phyloP scores from a whole-genome alignment of 2,797 vertebrate genomes.

The Chelmon rostratus region DNA sequence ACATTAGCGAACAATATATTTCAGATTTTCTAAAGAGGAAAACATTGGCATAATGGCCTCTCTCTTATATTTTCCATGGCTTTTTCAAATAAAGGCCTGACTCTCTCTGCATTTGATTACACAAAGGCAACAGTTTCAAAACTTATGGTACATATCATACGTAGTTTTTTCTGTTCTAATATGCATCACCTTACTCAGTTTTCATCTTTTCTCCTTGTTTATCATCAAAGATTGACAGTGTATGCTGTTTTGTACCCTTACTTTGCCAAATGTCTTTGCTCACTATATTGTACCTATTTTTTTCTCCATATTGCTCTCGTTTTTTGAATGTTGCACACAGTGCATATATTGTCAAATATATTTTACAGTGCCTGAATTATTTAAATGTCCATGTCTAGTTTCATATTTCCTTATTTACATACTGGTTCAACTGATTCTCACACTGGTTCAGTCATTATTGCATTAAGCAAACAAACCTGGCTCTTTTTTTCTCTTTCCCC shows the following conservation, averaged over 20 bases:
- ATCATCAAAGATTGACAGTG: too few species aligned
- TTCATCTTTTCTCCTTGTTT: background rate
- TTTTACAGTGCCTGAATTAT: background rate
- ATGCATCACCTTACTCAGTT: background rate
- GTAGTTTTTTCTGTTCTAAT: too few species aligned
- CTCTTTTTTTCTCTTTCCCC: slow-evolving; percentile 87
- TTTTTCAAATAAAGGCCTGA: background rate
- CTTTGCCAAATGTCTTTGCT: background rate
- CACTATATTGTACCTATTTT: background rate
- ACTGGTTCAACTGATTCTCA: background rate
- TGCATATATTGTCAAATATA: background rate
- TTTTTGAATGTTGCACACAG: background rate
- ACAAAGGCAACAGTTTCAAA: background rate
- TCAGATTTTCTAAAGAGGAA: background rate
- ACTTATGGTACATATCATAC: background rate
- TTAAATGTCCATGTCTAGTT: background rate
- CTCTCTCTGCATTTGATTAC: background rate
- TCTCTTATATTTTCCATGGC: background rate
- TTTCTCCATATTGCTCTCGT: background rate
- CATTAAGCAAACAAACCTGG: slow-evolving; percentile 91
- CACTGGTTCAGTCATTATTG: slow-evolving; percentile 35
- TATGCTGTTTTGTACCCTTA: background rate
- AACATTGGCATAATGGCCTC: background rate
- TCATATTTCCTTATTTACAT: background rate
- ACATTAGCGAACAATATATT: background rate